These are phyloP conservation scores for Lanius collurio DNA, from an alignment of 2,113 vertebrate genomes.

Conservation along the genomic window DNA sequence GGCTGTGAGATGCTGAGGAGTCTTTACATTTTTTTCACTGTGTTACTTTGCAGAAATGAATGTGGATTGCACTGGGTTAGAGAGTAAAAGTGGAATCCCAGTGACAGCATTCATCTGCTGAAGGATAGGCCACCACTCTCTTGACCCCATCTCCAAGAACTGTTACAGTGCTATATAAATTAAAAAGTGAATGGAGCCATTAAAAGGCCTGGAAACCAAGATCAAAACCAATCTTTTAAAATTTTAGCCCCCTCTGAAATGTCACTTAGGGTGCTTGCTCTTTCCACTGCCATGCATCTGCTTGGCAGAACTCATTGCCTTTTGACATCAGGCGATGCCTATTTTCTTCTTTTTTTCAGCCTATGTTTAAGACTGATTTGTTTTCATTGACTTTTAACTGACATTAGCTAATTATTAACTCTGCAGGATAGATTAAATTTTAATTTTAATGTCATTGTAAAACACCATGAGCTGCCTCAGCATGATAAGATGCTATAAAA, in stretches of 20 bases:
- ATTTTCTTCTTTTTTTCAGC: constrained; percentile 9
- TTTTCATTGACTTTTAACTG: constrained; percentile 69
- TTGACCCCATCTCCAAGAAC: not conserved
- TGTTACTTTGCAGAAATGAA: not conserved
- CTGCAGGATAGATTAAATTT: constrained; percentile 70
- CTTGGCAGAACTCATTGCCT: not conserved
- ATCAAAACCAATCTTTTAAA: not conserved
- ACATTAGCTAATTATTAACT: constrained; percentile 71
- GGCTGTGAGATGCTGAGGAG: not conserved
- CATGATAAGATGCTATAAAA: constrained; percentile 59
- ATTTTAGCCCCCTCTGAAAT: not conserved
- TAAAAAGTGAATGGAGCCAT: not conserved
- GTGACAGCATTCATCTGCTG: not conserved
- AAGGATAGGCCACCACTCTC: not conserved
- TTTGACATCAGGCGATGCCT: not conserved
- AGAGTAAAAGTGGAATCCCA: not conserved
- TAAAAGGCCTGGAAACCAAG: not conserved
- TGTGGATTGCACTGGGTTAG: not conserved
- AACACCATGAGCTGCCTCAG: constrained; percentile 56
- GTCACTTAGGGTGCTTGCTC: not conserved
- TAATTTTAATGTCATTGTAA: constrained; percentile 73
- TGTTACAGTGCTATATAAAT: not conserved
- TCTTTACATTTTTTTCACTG: not conserved
- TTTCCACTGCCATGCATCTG: not conserved
- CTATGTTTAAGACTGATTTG: constrained; percentile 46